phyloP scores from a whole-genome alignment of 2,797 vertebrate species.

The Varecia variegata region DNA sequence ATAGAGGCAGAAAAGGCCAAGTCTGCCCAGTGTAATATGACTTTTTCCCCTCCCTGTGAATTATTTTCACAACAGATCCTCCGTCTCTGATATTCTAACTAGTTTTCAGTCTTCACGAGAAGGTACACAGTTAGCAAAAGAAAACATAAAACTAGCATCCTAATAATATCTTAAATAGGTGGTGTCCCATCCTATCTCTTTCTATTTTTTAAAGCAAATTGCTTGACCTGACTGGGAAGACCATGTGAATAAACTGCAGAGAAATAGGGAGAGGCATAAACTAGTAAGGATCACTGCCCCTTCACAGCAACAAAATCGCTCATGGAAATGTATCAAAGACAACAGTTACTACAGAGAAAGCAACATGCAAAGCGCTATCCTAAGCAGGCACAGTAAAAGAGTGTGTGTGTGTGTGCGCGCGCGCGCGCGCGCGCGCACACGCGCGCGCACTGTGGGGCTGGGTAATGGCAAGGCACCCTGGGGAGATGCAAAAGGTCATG shows the following conservation, averaged over 20 bases:
- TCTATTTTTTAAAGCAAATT: constrained; percentile 69
- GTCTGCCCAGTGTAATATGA: constrained; percentile 10
- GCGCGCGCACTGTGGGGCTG: background rate
- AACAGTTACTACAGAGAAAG: constrained; percentile 45
- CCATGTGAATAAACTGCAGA: constrained; percentile 40
- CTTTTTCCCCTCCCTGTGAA: constrained; percentile 32
- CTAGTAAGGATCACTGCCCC: constrained; percentile 67
- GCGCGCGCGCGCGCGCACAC: no score
- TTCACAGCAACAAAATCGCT: constrained; percentile 49
- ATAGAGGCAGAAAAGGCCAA: constrained; percentile 62
- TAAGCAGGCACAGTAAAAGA: constrained; percentile 44
- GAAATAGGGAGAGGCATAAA: constrained; percentile 45
- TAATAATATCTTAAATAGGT: constrained; percentile 45
- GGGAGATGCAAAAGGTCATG: constrained; percentile 79
- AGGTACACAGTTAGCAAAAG: constrained; percentile 48
- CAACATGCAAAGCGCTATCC: constrained; percentile 19
- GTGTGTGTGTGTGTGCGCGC: background rate
- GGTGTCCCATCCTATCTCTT: background rate
- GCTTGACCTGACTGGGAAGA: constrained; percentile 61
- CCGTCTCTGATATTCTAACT: constrained; percentile 48
- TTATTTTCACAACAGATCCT: constrained; percentile 50
- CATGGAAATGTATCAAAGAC: constrained; percentile 67
- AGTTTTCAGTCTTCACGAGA: constrained; percentile 19
- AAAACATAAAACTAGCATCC: background rate
- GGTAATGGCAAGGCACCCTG: constrained; percentile 72